phyloP scores from a whole-genome alignment of 1,140 invertebrate genomes.

The Nymphalis io region DNA sequence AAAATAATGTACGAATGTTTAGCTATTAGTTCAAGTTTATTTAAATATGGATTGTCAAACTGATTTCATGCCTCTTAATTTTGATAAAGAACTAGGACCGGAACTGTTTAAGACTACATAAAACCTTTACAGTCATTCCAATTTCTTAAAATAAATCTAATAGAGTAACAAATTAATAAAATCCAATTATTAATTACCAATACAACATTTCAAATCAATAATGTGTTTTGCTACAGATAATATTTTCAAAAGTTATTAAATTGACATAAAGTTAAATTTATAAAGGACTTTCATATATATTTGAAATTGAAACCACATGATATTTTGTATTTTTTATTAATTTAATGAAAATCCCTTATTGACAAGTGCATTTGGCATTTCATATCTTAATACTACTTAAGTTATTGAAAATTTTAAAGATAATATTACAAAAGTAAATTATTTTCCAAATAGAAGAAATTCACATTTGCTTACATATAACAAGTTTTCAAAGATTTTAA shows the following conservation, averaged over 20 bases:
- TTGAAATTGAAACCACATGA: background rate
- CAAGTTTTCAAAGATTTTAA: conserved; percentile 6
- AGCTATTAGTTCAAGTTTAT: too few relatives aligned
- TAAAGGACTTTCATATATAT: background rate
- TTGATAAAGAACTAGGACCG: too few relatives aligned
- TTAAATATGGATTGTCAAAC: too few relatives aligned
- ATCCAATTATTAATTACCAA: background rate
- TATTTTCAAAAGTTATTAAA: background rate
- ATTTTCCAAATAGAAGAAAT: background rate
- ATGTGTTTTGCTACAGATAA: background rate
- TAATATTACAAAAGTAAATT: background rate
- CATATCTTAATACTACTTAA: background rate
- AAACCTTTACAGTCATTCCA: too few relatives aligned
- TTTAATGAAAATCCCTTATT: conserved; percentile 12
- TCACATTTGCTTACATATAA: background rate
- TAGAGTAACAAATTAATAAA: too few relatives aligned
- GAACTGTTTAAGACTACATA: too few relatives aligned
- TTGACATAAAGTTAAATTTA: background rate
- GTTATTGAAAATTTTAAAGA: background rate
- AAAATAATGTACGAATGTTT: too few relatives aligned
- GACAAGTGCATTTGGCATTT: background rate
- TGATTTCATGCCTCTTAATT: too few relatives aligned
- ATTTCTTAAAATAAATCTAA: too few relatives aligned
- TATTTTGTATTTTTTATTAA: too few relatives aligned
- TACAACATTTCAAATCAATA: background rate